phyloP scores from a whole-genome alignment of 1,140 invertebrate species.

The Thaumatotibia leucotreta region DNA sequence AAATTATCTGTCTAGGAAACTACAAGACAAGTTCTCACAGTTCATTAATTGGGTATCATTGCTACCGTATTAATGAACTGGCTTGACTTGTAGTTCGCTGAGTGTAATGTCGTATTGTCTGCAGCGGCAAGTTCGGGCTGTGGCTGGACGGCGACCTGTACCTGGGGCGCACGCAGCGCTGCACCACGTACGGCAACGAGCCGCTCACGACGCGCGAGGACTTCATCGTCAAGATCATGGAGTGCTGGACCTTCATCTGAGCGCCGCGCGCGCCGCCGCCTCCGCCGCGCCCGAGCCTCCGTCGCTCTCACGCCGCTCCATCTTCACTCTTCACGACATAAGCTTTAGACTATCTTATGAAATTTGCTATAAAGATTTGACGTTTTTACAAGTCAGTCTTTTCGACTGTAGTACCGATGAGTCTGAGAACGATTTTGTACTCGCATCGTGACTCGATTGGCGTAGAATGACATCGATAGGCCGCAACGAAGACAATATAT shows the following conservation, averaged over 20 bases:
- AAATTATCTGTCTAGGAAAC: too few relatives aligned
- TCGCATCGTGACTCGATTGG: conserved; percentile 38
- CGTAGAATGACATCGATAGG: conserved; percentile 22
- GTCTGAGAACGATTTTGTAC: conserved; percentile 53
- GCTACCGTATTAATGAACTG: too few relatives aligned
- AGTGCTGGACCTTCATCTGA: conserved; percentile 97
- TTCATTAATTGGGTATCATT: too few relatives aligned
- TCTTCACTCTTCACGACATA: conserved; percentile 32
- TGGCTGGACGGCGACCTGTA: conserved; percentile 98
- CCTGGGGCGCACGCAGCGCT: conserved; percentile 94
- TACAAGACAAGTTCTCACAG: too few relatives aligned
- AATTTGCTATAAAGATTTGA: conserved; percentile 63
- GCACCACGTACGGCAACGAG: conserved; percentile 97
- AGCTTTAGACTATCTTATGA: conserved; percentile 64
- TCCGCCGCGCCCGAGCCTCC: conserved; percentile 15
- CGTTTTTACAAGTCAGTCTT: conserved; percentile 59
- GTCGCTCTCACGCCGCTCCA: conserved; percentile 21
- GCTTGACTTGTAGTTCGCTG: too few relatives aligned
- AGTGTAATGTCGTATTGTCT: too few relatives aligned
- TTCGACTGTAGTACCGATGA: conserved; percentile 45
- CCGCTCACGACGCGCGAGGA: conserved; percentile 94
- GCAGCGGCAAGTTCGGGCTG: conserved; percentile 95
- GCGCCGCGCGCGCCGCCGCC: conserved; percentile 71
- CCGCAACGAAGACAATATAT: conserved; percentile 22
- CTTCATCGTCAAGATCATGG: conserved; percentile 96